Evolutionary conservation across 2,888 invertebrate species (phyloP).

Genomic region (Priapulus caudatus): DNA sequence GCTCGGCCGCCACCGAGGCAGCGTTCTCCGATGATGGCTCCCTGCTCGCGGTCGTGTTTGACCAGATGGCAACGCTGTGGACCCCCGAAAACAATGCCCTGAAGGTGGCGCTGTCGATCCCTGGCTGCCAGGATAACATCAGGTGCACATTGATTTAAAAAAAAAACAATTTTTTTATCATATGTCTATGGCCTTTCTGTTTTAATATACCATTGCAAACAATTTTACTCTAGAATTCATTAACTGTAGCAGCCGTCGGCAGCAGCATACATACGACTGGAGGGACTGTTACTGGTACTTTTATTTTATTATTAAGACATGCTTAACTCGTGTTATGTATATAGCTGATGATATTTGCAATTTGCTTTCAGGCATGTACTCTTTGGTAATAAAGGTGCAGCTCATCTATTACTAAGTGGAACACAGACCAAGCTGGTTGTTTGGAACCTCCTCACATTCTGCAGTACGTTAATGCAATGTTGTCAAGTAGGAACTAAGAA

Average conservation of each 20-base stretch:
- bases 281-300: no score
- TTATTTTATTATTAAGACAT: no score
- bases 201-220: no score
- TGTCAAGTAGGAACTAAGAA: no score
- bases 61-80: conserved; percentile 55
- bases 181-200: no score
- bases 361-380: conserved; percentile 41
- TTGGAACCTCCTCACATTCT: conserved; percentile 30
- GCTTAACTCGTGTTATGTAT: no score
- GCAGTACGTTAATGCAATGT: no score
- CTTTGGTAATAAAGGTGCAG: conserved; percentile 48
- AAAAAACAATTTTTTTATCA: no score
- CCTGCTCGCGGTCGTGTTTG: conserved; percentile 56
- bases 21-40: conserved; percentile 65
- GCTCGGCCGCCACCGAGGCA: conserved; percentile 46
- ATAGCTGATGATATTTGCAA: no score
- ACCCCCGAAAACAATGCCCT: conserved; percentile 47
- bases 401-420: conserved; percentile 41
- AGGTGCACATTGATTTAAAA: conserved; percentile 30
- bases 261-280: no score
- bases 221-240: no score
- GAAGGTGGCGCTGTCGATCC: conserved; percentile 47
- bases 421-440: conserved; percentile 23
- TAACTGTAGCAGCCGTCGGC: no score
- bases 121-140: conserved; percentile 34